A percentile compares a stretch with the other conserved stretches of the same genome.
Conservation (phyloP, 2,888 invertebrate species). For the Eumerus sabulonum region DNA sequence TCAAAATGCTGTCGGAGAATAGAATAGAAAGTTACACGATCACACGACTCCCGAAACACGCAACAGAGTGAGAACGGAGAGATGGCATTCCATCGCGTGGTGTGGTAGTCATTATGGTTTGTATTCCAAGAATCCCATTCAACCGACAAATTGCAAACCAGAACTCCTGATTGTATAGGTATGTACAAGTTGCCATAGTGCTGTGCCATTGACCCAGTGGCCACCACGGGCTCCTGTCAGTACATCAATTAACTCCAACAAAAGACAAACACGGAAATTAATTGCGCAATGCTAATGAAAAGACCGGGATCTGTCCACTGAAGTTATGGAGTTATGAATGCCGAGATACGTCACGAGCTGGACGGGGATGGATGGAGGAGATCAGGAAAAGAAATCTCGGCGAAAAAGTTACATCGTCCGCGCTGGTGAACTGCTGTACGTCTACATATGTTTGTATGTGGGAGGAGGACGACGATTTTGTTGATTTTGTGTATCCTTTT, state of each 20-base stretch:
- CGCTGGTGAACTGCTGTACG: background rate
- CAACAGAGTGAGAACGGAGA: background rate
- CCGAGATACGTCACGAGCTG: background rate
- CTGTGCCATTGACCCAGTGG: too few species aligned
- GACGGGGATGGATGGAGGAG: background rate
- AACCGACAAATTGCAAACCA: too few species aligned
- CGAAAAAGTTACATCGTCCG: constrained; percentile 27
- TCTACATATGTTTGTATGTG: too few species aligned
- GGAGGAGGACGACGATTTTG: constrained; percentile 37
- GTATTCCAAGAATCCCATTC: too few species aligned
- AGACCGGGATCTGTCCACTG: constrained; percentile 23
- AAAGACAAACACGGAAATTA: constrained; percentile 49
- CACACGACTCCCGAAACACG: constrained; percentile 22
- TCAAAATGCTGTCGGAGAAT: constrained; percentile 59
- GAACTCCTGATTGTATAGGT: too few species aligned
- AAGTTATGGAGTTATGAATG: constrained; percentile 33
- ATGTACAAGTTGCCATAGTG: too few species aligned
- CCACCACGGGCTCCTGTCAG: constrained; percentile 33
- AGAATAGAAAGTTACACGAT: constrained; percentile 43
- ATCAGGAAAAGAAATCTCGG: constrained; percentile 36
- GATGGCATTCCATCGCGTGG: too few species aligned
- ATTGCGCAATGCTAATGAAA: constrained; percentile 55
- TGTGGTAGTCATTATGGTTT: too few species aligned
- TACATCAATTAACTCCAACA: constrained; percentile 56
- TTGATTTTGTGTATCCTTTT: constrained; percentile 57